These are phyloP conservation scores for Laticauda colubrina DNA, from an alignment of 2,113 vertebrate genomes.

Conservation along the genomic window DNA sequence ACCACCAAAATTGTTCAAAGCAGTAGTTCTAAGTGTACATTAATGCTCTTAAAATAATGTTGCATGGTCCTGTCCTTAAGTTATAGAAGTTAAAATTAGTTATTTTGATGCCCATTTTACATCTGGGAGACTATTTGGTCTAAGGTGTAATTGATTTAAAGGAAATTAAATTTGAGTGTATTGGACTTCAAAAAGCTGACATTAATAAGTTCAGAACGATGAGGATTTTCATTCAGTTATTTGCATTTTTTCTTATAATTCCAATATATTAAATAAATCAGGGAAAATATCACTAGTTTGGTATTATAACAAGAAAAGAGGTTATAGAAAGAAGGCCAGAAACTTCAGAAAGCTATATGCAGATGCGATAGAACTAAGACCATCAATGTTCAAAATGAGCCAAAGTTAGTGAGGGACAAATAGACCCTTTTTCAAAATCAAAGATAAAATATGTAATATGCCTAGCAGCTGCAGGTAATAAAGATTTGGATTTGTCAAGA, in stretches of 20 bases:
- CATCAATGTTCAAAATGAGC: background rate
- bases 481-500: background rate
- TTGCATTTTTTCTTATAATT: background rate
- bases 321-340: background rate
- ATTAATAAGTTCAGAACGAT: background rate
- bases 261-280: background rate
- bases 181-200: background rate
- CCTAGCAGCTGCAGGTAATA: background rate
- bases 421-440: background rate
- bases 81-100: background rate
- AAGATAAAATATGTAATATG: background rate
- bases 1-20: conserved; percentile 42
- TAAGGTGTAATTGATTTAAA: background rate
- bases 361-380: background rate
- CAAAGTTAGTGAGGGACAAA: background rate
- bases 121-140: background rate
- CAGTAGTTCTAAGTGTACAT: conserved; percentile 47
- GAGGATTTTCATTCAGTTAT: background rate
- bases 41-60: conserved; percentile 3
- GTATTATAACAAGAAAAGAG: background rate
- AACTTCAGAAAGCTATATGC: background rate
- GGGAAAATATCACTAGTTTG: background rate
- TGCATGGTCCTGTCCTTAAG: background rate
- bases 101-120: background rate
- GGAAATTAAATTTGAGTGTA: background rate